These are phyloP conservation scores for Syritta pipiens DNA, from an alignment of 2,888 invertebrate species.

Conservation along the genomic window DNA sequence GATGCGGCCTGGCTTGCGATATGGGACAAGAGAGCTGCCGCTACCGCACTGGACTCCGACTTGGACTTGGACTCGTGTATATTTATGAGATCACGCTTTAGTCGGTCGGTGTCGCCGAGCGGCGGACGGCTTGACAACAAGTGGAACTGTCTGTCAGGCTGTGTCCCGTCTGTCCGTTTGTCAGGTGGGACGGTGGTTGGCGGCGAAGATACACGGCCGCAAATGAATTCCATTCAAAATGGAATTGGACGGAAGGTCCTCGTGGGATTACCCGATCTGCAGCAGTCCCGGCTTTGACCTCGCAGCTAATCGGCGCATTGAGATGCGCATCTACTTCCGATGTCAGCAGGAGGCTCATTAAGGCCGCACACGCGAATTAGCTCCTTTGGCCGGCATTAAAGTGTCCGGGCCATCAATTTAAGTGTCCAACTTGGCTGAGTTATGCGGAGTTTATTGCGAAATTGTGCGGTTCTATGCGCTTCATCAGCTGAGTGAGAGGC, in stretches of 20 bases:
- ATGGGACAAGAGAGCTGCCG: too few species aligned
- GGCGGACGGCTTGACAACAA: constrained; percentile 69
- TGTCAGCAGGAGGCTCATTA: constrained; percentile 52
- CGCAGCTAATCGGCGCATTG: constrained; percentile 15
- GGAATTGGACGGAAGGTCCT: constrained; percentile 27
- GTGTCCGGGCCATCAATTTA: constrained; percentile 73
- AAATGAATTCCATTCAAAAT: constrained; percentile 57
- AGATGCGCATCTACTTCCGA: constrained; percentile 66
- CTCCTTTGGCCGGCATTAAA: constrained; percentile 66
- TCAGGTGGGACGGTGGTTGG: constrained; percentile 43
- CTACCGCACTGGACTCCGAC: too few species aligned
- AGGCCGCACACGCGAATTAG: constrained; percentile 58
- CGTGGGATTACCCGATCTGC: constrained; percentile 46
- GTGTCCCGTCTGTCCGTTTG: constrained; percentile 65
- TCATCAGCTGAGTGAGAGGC: constrained; percentile 23
- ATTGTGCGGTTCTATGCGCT: constrained; percentile 70
- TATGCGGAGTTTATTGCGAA: constrained; percentile 75
- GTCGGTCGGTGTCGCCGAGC: constrained; percentile 63
- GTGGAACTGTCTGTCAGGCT: constrained; percentile 68
- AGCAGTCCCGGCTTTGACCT: neutral
- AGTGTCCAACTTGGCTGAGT: constrained; percentile 75
- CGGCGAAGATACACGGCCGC: constrained; percentile 21
- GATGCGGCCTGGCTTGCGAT: too few species aligned
- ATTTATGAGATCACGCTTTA: constrained; percentile 69
- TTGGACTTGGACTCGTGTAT: constrained; percentile 66